Conservation (phyloP, 1,140 invertebrate genomes). For the Plutomurus gul region DNA sequence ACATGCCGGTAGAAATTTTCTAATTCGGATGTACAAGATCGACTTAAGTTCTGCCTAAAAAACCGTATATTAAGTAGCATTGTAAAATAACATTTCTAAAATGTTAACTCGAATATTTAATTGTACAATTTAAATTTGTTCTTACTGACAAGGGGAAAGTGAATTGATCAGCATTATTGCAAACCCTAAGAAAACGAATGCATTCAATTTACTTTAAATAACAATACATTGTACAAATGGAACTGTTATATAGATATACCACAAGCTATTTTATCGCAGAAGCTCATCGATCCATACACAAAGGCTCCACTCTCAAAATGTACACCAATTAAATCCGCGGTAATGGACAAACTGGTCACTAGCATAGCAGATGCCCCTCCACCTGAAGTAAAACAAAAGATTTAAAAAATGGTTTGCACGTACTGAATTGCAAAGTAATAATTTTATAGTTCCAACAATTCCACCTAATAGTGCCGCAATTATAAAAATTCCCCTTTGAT, state of each 20-base stretch:
- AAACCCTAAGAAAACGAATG: constrained; percentile 77
- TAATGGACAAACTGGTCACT: constrained; percentile 85
- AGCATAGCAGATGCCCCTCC: constrained; percentile 81
- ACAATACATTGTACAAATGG: not conserved
- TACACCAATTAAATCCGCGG: constrained; percentile 85
- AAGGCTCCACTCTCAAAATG: constrained; percentile 87
- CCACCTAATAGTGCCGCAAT: constrained; percentile 77
- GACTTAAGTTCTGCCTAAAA: no score
- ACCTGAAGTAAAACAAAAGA: constrained; percentile 65
- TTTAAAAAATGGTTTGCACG: not conserved
- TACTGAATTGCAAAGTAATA: no score
- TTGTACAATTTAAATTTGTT: no score
- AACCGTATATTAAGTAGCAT: no score
- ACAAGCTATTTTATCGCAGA: constrained; percentile 74
- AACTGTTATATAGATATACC: not conserved
- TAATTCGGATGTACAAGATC: no score
- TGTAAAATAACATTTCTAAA: no score
- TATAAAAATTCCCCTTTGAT: constrained; percentile 71
- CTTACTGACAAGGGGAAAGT: constrained; percentile 58
- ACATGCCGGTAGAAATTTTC: no score
- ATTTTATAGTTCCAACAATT: no score
- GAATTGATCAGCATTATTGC: constrained; percentile 77
- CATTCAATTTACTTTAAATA: not conserved
- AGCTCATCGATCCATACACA: constrained; percentile 95
- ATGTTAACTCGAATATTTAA: no score